Evolutionary conservation across 2,888 invertebrate species (phyloP).

Genomic region (Catonia carolina): DNA sequence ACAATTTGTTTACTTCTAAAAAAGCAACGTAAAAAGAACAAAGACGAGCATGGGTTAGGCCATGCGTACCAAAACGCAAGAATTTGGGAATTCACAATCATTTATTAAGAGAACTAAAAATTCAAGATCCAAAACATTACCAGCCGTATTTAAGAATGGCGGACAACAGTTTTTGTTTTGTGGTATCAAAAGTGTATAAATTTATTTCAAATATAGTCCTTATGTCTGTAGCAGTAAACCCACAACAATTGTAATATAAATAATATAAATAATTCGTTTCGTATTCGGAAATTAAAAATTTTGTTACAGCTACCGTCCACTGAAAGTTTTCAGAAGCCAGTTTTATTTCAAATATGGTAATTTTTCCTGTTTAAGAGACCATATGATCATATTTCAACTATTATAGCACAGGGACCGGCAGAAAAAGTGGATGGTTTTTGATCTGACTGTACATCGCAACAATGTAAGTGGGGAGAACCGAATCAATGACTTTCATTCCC

Average conservation of each 20-base stretch:
- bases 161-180: background rate
- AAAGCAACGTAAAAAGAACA: too few species aligned
- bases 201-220: background rate
- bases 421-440: too few species aligned
- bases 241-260: too few species aligned
- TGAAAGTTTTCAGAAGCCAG: conserved; percentile 7
- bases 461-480: too few species aligned
- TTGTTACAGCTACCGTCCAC: conserved; percentile 10
- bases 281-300: conserved; percentile 14
- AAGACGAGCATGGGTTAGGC: background rate
- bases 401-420: too few species aligned
- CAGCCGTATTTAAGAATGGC: background rate
- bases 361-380: conserved; percentile 2
- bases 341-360: conserved; percentile 11
- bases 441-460: too few species aligned
- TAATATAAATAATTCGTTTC: conserved; percentile 8
- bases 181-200: background rate
- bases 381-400: conserved; percentile 14
- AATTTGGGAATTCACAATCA: background rate
- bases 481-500: too few species aligned
- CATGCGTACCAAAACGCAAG: background rate
- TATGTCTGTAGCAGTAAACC: background rate
- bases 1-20: too few species aligned
- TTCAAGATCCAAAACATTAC: background rate
- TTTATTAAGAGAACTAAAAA: background rate